These are phyloP conservation scores for Trematocara nigrifrons DNA, from an alignment of 2,113 vertebrate genomes.

Conservation along the genomic window DNA sequence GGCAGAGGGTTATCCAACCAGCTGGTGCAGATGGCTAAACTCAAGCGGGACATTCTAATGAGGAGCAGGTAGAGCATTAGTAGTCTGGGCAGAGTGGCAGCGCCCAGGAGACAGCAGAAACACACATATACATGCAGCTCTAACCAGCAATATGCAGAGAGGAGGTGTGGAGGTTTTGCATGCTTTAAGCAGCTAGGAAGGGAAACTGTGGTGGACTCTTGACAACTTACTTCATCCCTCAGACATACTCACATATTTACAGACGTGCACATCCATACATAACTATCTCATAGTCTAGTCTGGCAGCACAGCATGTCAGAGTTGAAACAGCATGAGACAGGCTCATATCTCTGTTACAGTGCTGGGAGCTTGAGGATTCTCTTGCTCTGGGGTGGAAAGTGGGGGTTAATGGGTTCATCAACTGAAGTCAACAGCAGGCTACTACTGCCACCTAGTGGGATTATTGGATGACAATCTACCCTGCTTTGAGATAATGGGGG, in stretches of 20 bases:
- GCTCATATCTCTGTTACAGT: constrained; percentile 27
- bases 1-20: constrained; percentile 43
- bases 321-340: constrained; percentile 19
- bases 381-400: not conserved
- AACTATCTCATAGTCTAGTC: not conserved
- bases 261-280: not conserved
- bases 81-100: constrained; percentile 52
- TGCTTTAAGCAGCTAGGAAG: not conserved
- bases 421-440: not conserved
- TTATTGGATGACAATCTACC: not conserved
- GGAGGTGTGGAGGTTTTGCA: not conserved
- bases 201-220: not conserved
- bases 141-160: not conserved
- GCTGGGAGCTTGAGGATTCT: constrained; percentile 27
- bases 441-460: constrained; percentile 52
- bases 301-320: constrained; percentile 5
- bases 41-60: constrained; percentile 51
- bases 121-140: constrained; percentile 3
- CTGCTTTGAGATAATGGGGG: not conserved
- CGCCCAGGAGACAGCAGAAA: constrained; percentile 10
- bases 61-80: constrained; percentile 53
- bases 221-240: not conserved
- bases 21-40: constrained; percentile 59
- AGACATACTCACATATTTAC: not conserved
- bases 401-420: constrained; percentile 53